Evolutionary conservation across 2,797 vertebrate genomes (phyloP), one percentile per base, ranked within the genome.

Genomic region (Catamblyrhynchus diadema): DNA sequence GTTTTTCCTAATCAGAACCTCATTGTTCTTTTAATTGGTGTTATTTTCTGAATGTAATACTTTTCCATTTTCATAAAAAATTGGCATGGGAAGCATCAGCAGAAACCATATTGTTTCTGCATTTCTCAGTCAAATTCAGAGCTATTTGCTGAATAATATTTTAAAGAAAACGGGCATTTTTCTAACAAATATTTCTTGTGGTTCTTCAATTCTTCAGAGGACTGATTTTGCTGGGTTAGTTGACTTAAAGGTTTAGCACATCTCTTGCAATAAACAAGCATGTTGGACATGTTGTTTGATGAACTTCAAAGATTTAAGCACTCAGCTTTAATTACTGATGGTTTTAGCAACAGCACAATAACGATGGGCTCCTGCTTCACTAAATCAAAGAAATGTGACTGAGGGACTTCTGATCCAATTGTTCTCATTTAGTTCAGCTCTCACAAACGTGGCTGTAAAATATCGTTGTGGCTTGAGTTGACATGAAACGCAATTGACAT

Each of bases 281-380:
- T 95, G 85, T 96, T 86, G 98, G 98, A 96, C 99, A 99, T 99
- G 99, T 98, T 98, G 97, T 93, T 98, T 97, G 93, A 91, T 97
- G 97, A 97, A 97, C 98, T 97, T 90, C 97, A 98, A 98, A 97
- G 94, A 99, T 99, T 99, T 99, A 98, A 98, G 96, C 97, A 96
- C 98, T 97, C 97, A 97, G 97, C 91, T 96, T 96, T 98, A 98
- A 98, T 98, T 98, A 97, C 92, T 35, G 85, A 62, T 94, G 94
- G 95, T 95, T 96, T 96, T 91, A 96, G 94, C 96, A 81, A 82
- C 80, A 59, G 96, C 96, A 95, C 96, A 96, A 93, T 95, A 95
- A 95, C 64, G 86, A 94, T 82, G 66, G 95, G 30, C 91, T 93
- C 95, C 96, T 91, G 91, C 95, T 97, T 97, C 96, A 86, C 97